A percentile compares a stretch with the other conserved stretches of the same genome.
These are phyloP conservation scores for Egretta garzetta DNA, from an alignment of 2,113 vertebrate genomes.

Conservation along the genomic window DNA sequence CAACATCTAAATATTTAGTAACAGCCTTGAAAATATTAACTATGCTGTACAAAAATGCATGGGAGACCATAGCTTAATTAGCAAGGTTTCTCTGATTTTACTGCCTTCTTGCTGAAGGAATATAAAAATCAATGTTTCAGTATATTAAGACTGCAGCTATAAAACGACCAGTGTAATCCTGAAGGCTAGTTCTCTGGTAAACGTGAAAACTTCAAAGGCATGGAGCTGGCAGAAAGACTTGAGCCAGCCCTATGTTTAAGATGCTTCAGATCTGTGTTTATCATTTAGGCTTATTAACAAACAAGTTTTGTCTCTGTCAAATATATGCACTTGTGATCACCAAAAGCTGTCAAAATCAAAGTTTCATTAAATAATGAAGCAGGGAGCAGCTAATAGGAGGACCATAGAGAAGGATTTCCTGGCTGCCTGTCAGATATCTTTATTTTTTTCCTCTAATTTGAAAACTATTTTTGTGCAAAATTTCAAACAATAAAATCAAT, in stretches of 20 bases:
- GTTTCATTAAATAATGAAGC: background rate
- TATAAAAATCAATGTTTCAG: background rate
- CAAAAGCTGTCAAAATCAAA: background rate
- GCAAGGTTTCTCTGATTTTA: background rate
- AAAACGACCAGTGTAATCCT: background rate
- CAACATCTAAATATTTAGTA: background rate
- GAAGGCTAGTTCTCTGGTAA: background rate
- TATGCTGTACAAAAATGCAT: background rate
- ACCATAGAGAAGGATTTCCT: background rate
- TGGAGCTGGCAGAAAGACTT: background rate
- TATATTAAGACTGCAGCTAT: background rate
- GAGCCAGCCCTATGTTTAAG: background rate
- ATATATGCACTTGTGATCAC: background rate
- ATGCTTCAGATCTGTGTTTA: background rate
- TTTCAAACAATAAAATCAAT: slow-evolving; percentile 19
- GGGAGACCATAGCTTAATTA: background rate
- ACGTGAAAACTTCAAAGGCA: background rate
- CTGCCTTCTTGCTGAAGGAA: background rate
- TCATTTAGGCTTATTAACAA: background rate
- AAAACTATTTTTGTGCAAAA: background rate
- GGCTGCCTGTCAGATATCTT: background rate
- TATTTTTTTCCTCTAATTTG: background rate
- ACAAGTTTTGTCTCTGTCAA: background rate
- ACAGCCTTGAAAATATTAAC: background rate
- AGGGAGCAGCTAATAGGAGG: background rate